Base-by-base conservation (phyloP, 2,888 invertebrate genomes). In the Torymus tubicola region DNA sequence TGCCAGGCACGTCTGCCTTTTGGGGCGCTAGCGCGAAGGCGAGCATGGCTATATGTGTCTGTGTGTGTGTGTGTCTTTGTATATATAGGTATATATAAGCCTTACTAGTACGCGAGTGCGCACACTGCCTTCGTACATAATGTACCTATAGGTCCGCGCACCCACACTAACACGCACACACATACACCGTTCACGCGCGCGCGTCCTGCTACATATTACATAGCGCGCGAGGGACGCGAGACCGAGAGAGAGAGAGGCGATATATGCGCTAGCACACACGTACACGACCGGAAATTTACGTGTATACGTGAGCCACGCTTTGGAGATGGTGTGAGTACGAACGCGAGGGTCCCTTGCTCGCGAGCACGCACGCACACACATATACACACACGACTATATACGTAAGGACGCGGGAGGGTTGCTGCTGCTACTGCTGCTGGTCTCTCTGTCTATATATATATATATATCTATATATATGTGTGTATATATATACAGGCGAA, bases 1-100 rank as follows among this genome's bases (percentile, higher is more conserved):
- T 88, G 89, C 89, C 87, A 86, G 85, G 89, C 88, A 89, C 88
- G 90, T 89, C 88, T 86, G 89, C 88, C 88, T 88, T 89, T 89
- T 87, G 88, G 89, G 88, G 86, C 88, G 86, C 87, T 84, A 85
- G 71, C 42, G 42, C 42, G 42, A 42, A 42, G 42, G 42, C 42
- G 42, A 42, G 42, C 42, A 4, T 42, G 42, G 5, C 42, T 42
- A 42, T 42, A 8, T 42, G 42, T 4, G 8, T 5, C 8, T 8
- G 42, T 8, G 8, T 42, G 42, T 42, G 8, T 42, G 42, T 8
- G 42, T 42, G 42, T 42, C 1, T 31, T 31, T 31, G 4, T 31
- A 8, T 31, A 8, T 42, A 1, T 8, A 8, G 5, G 42, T 42
- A 8, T 72, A 77, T 70, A 53, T 78, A 79, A 57, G 52, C 69